phyloP scores from a whole-genome alignment of 2,888 invertebrate genomes.

The Anagyrus pseudococci region DNA sequence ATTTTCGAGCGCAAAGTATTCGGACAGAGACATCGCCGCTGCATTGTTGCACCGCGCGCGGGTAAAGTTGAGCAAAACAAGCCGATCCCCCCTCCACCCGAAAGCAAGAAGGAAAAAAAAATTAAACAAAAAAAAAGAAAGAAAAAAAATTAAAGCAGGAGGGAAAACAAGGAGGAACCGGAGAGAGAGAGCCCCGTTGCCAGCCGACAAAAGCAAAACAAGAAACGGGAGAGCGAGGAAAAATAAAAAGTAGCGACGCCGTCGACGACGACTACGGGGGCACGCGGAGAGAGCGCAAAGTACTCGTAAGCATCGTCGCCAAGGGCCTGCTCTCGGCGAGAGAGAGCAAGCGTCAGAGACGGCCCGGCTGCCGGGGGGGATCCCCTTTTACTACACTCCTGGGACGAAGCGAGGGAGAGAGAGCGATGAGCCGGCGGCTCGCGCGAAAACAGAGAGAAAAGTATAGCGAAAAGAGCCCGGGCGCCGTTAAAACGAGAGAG shows the following conservation, averaged over 20 bases:
- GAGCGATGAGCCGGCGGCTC: conserved; percentile 34
- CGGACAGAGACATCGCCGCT: background rate
- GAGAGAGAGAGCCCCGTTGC: no score
- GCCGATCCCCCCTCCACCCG: no score
- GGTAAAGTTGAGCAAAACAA: background rate
- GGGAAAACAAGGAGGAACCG: no score
- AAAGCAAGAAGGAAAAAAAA: background rate
- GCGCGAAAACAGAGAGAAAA: conserved; percentile 33
- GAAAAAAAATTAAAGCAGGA: no score
- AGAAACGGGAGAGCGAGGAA: no score
- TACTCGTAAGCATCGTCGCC: conserved; percentile 35
- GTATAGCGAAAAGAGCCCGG: conserved; percentile 12
- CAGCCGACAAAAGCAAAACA: no score
- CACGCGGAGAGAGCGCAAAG: conserved; percentile 3
- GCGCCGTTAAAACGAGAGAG: conserved; percentile 8
- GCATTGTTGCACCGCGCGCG: conserved; percentile 1
- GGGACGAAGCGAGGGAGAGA: conserved; percentile 42
- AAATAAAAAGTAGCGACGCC: no score
- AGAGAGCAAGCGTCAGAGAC: background rate
- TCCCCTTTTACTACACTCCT: conserved; percentile 56
- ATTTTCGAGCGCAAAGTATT: background rate
- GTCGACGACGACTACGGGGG: no score
- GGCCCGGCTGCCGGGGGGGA: conserved; percentile 37
- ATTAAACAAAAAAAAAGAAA: background rate
- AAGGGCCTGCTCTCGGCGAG: conserved; percentile 40